Percentiles rank a stretch among this genome's conserved stretches.
These are phyloP conservation scores for Melitaea cinxia DNA, from an alignment of 1,140 invertebrate species.

Conservation along the genomic window DNA sequence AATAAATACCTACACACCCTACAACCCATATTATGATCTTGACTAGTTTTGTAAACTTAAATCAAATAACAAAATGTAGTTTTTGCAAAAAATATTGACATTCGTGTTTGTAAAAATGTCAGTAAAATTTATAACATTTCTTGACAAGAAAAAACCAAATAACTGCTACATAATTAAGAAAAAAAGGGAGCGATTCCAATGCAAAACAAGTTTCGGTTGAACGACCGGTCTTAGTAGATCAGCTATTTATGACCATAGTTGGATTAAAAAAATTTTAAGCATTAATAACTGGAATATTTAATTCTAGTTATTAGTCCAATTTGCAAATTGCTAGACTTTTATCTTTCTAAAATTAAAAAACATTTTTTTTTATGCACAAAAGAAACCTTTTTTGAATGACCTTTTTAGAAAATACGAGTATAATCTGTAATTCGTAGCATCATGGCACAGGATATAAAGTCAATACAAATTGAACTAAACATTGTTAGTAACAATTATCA, in stretches of 20 bases:
- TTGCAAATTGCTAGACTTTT: no score
- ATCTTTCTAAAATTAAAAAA: not conserved
- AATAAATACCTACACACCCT: constrained; percentile 25
- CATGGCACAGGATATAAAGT: constrained; percentile 26
- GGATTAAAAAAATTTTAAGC: not conserved
- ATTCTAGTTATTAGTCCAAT: no score
- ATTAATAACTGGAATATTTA: no score
- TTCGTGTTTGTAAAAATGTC: not conserved
- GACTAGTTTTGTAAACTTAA: not conserved
- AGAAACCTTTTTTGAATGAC: not conserved
- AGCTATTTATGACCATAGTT: not conserved
- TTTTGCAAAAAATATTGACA: not conserved
- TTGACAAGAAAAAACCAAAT: not conserved
- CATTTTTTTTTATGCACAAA: not conserved
- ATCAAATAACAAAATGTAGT: not conserved
- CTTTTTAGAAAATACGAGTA: not conserved
- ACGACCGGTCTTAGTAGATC: constrained; percentile 7
- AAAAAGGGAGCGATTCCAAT: not conserved
- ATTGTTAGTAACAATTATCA: constrained; percentile 55
- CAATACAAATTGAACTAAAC: constrained; percentile 15
- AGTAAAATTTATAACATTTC: not conserved
- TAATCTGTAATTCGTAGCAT: not conserved
- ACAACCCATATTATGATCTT: constrained; percentile 6
- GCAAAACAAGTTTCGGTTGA: constrained; percentile 1
- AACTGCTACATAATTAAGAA: not conserved